Base-by-base conservation (phyloP, 2,888 invertebrate genomes). In the Dryomyza anilis region DNA sequence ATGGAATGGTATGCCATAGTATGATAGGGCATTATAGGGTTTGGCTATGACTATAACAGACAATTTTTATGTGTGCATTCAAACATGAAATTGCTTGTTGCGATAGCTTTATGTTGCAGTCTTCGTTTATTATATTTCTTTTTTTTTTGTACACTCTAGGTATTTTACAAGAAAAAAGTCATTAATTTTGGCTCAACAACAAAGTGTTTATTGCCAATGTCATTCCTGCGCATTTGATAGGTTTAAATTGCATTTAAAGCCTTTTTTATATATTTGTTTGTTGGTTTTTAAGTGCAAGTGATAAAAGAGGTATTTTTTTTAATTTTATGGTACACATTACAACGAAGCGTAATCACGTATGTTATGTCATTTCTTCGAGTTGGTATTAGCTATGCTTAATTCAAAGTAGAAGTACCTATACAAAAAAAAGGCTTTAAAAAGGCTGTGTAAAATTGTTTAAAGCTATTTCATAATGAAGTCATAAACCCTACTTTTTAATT, bases 61-160 rank as follows among this genome's bases (percentile, higher is more conserved):
- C n/a, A 3, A 21, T 46, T 46, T 46, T 48, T 16, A n/a, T 48
- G 33, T 33, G 48, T 46, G 46, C 59, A 59, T 29, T 48, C 33
- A 50, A 39, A 27, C 60, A 52, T 52, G 39, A 60, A 60, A 60
- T 60, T 60, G 50, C 39, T 52, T 52, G 16, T 60, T 52, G 14
- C 12, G 16, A n/a, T 19, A 27, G 27, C n/a, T 29, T 14, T 48
- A 27, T 50, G 7, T 50, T 19, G 25, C 12, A 27, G n/a, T 50
- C 27, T 50, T 2, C n/a, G 6, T 27, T 29, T 27, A 12, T 50
- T 29, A 14, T 50, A n/a, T 3, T 25, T n/a, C 23, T n/a, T 7
- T 6, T 23, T 48, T 50, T 52, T 25, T 8, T 53, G 16, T 29
- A 33, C n/a, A 21, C 12, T 21, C 27, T 25, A 8, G n/a, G n/a